A percentile compares a stretch with the other conserved stretches of the same genome.
phyloP scores from a whole-genome alignment of 2,113 vertebrate genomes.

The Noturus placidus region DNA sequence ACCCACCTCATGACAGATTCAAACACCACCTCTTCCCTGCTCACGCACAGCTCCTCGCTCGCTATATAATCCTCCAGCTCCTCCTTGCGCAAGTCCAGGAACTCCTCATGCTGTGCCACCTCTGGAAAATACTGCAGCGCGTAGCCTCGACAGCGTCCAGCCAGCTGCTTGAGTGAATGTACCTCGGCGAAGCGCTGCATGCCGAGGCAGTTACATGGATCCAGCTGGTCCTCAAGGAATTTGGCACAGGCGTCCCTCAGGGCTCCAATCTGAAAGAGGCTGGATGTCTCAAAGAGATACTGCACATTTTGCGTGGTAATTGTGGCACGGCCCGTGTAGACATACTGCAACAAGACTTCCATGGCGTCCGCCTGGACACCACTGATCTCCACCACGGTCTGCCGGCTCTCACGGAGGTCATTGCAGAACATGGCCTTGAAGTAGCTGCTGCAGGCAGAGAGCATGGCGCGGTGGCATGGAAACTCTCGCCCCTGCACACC shows the following conservation, averaged over 20 bases:
- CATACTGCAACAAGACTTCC: slow-evolving; percentile 94
- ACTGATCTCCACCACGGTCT: slow-evolving; percentile 87
- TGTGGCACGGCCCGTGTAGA: slow-evolving; percentile 94
- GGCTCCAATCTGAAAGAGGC: slow-evolving; percentile 91
- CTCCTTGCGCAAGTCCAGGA: slow-evolving; percentile 70
- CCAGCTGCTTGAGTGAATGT: slow-evolving; percentile 90
- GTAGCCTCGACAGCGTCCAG: slow-evolving; percentile 87
- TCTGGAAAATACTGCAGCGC: slow-evolving; percentile 89
- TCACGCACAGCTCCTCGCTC: slow-evolving; percentile 88
- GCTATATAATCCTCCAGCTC: slow-evolving; percentile 92
- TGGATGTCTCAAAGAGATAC: slow-evolving; percentile 95
- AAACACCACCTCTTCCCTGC: slow-evolving; percentile 93
- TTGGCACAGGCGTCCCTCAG: slow-evolving; percentile 94
- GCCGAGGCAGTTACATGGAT: slow-evolving; percentile 96
- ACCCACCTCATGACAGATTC: slow-evolving; percentile 98
- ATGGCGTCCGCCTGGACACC: slow-evolving; percentile 89
- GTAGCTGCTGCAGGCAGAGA: slow-evolving; percentile 85
- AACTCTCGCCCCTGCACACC: slow-evolving; percentile 81
- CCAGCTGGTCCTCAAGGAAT: slow-evolving; percentile 95
- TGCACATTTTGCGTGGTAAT: slow-evolving; percentile 98
- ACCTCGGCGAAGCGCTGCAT: slow-evolving; percentile 95
- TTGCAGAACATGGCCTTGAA: slow-evolving; percentile 86
- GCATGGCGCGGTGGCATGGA: slow-evolving; percentile 81
- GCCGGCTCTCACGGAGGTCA: slow-evolving; percentile 82
- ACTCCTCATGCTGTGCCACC: slow-evolving; percentile 72